Evolutionary conservation across 2,888 invertebrate genomes (phyloP).

Genomic region (Machimus rusticus): DNA sequence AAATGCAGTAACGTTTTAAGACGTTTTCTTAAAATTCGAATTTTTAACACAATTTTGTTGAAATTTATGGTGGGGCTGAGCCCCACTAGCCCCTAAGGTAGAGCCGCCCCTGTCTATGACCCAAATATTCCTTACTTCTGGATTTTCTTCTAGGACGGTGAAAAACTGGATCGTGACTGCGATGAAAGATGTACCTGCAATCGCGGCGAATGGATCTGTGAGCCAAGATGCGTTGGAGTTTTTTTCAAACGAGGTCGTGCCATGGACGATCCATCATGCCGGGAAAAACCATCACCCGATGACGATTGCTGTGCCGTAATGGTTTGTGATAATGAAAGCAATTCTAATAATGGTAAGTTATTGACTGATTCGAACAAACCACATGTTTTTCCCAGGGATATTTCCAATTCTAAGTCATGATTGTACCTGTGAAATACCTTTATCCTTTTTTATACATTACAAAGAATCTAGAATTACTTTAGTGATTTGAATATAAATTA

Average conservation of each 20-base stretch:
- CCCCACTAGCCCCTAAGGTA: too few species aligned
- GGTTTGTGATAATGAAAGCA: conserved; percentile 66
- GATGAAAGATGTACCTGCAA: conserved; percentile 80
- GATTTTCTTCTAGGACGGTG: conserved; percentile 67
- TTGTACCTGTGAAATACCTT: neutral
- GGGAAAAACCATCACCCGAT: conserved; percentile 72
- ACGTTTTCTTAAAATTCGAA: too few species aligned
- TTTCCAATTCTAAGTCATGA: neutral
- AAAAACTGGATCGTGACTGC: conserved; percentile 76
- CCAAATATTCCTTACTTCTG: neutral
- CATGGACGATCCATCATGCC: conserved; percentile 75
- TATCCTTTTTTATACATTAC: neutral
- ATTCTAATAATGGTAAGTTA: conserved; percentile 59
- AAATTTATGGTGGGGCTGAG: too few species aligned
- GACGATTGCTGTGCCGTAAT: conserved; percentile 77
- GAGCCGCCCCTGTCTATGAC: too few species aligned
- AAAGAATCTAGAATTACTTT: neutral
- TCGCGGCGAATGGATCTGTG: conserved; percentile 75
- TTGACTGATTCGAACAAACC: neutral
- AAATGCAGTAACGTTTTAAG: too few species aligned
- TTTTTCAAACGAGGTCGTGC: conserved; percentile 74
- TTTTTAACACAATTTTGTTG: too few species aligned
- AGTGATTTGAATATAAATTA: neutral
- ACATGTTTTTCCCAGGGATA: neutral
- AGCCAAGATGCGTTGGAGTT: conserved; percentile 75